A percentile compares a stretch with the other conserved stretches of the same genome.
These are phyloP conservation scores for Theretra japonica DNA, from an alignment of 2,888 invertebrate species.

Conservation along the genomic window DNA sequence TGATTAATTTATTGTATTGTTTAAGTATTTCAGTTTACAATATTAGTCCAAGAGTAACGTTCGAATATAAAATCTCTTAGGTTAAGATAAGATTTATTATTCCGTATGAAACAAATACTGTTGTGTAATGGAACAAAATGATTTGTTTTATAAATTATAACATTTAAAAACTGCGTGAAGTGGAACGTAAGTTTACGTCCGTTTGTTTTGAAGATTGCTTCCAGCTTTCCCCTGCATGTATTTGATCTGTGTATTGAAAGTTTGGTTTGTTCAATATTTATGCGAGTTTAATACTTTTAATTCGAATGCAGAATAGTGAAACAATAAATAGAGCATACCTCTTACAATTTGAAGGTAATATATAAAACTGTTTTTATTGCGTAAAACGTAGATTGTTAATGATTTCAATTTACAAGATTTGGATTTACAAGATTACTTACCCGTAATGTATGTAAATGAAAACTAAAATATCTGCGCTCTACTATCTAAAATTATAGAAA, in stretches of 20 bases:
- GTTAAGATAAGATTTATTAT: background rate
- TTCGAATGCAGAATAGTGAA: background rate
- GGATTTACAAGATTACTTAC: no score
- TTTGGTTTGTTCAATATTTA: slow-evolving; percentile 1
- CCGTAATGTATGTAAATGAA: no score
- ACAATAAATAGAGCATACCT: background rate
- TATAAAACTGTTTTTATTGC: no score
- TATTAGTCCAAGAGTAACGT: background rate
- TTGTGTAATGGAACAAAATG: slow-evolving; percentile 11
- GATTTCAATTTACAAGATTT: no score
- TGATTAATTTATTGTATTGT: slow-evolving; percentile 18
- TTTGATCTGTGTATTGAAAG: slow-evolving; percentile 4
- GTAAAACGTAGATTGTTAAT: no score
- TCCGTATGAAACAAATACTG: slow-evolving; percentile 5
- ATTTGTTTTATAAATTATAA: background rate
- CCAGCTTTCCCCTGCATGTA: background rate
- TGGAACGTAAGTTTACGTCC: background rate
- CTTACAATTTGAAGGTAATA: no score
- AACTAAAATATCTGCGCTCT: background rate
- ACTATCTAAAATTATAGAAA: background rate
- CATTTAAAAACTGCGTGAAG: background rate
- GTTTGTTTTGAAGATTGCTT: slow-evolving; percentile 6
- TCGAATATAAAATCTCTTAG: slow-evolving; percentile 25
- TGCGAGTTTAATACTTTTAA: background rate
- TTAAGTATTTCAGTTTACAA: background rate